Percentiles rank a stretch among this genome's conserved stretches.
These are phyloP conservation scores for Drosophila equinoxialis DNA, from an alignment of 1,140 invertebrate genomes.

Conservation along the genomic window DNA sequence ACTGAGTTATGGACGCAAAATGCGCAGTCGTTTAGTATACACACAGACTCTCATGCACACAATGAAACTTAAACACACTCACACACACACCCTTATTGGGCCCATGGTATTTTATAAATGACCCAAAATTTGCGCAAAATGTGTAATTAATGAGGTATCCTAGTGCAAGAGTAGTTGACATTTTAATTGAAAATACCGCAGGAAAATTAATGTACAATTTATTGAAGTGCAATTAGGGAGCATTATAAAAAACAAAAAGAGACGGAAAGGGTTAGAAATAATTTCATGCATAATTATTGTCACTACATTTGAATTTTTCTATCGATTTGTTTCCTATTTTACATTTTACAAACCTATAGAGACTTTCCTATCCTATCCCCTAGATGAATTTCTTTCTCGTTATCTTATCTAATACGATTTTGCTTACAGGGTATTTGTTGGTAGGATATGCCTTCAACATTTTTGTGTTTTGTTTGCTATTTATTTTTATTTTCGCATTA, in stretches of 20 bases:
- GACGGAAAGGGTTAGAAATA: background rate
- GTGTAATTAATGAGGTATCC: conserved; percentile 69
- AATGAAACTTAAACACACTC: background rate
- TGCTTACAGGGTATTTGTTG: background rate
- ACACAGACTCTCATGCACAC: conserved; percentile 14
- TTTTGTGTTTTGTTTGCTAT: conserved; percentile 9
- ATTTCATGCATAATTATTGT: background rate
- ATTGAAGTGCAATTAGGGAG: conserved; percentile 59
- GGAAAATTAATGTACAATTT: conserved; percentile 49
- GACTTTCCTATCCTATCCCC: no score
- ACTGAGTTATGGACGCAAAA: conserved; percentile 65
- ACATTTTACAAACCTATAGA: no score
- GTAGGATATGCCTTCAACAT: background rate
- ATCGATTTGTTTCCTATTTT: no score
- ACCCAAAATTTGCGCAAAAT: conserved; percentile 60
- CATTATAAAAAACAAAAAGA: background rate
- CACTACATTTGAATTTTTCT: background rate
- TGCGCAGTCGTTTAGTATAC: conserved; percentile 54
- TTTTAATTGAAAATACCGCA: conserved; percentile 71
- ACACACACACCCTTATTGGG: conserved; percentile 10
- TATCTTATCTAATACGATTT: background rate
- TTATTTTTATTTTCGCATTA: conserved; percentile 16
- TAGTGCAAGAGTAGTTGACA: conserved; percentile 51
- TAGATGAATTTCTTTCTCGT: no score
- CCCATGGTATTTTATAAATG: conserved; percentile 45